phyloP scores from a whole-genome alignment of 1,140 invertebrate genomes.

The Theocolax elegans region DNA sequence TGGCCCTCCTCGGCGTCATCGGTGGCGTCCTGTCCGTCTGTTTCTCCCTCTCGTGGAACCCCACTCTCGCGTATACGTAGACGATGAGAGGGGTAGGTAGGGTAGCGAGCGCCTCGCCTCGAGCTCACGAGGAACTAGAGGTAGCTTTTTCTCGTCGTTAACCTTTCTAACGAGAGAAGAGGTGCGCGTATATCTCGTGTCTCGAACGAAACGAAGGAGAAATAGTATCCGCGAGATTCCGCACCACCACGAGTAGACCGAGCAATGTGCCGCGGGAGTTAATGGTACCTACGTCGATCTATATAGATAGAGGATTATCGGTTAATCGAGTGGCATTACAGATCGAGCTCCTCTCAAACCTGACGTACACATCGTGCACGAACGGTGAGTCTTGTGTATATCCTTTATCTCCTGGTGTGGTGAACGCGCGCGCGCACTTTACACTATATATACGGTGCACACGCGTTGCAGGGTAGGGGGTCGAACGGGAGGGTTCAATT shows the following conservation, averaged over 20 bases:
- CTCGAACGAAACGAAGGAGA: too few species aligned
- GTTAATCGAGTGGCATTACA: too few species aligned
- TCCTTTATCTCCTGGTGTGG: too few species aligned
- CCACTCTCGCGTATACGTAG: too few species aligned
- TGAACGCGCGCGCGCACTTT: slow-evolving; percentile 2
- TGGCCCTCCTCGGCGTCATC: background rate
- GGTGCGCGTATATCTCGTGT: background rate
- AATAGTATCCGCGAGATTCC: too few species aligned
- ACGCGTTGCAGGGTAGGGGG: background rate
- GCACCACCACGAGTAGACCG: too few species aligned
- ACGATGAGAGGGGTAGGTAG: background rate
- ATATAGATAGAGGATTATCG: too few species aligned
- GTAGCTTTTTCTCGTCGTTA: background rate
- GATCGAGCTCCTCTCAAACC: too few species aligned
- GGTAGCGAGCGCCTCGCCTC: background rate
- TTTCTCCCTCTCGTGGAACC: background rate
- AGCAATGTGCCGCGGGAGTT: too few species aligned
- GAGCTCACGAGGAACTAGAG: background rate
- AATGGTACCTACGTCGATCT: too few species aligned
- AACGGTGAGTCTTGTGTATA: background rate
- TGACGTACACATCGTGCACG: too few species aligned
- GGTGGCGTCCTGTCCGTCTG: background rate
- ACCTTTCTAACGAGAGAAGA: slow-evolving; percentile 20
- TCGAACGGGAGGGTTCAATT: background rate
- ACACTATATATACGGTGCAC: background rate